Conservation (phyloP, 2,888 invertebrate genomes). For the Sphaeridia pumilis region DNA sequence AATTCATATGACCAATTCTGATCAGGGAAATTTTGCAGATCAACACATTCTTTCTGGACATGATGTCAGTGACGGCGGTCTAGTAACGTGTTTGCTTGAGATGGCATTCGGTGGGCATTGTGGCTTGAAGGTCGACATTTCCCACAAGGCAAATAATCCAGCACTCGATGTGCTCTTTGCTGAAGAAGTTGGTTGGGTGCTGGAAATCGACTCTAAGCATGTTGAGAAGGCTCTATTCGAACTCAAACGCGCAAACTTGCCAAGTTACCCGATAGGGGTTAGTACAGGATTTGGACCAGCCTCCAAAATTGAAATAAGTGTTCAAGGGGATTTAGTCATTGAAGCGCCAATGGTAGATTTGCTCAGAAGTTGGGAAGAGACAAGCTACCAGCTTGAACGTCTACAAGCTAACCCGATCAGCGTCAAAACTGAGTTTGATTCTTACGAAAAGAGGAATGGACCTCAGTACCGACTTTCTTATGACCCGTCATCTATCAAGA, state of each 20-base stretch:
- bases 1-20: neutral
- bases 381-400: conserved; percentile 77
- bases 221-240: conserved; percentile 49
- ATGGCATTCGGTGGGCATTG: conserved; percentile 92
- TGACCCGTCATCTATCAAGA: conserved; percentile 39
- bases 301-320: conserved; percentile 48
- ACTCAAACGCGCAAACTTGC: conserved; percentile 51
- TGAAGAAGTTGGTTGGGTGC: conserved; percentile 75
- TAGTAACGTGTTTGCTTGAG: conserved; percentile 77
- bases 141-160: conserved; percentile 44
- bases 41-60: conserved; percentile 70
- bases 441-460: conserved; percentile 53
- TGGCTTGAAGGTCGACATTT: conserved; percentile 57
- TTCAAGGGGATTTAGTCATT: conserved; percentile 51
- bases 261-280: conserved; percentile 56
- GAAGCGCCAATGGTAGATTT: conserved; percentile 53
- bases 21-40: conserved; percentile 42
- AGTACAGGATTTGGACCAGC: conserved; percentile 55
- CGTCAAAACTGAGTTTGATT: conserved; percentile 64
- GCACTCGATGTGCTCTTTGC: conserved; percentile 61
- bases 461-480: conserved; percentile 63
- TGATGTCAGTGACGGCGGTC: conserved; percentile 93
- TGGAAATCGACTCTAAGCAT: conserved; percentile 55
- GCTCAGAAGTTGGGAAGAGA: conserved; percentile 87
- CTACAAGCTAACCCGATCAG: conserved; percentile 70